A percentile compares a stretch with the other conserved stretches of the same genome.
These are phyloP conservation scores for Cephus spinipes DNA, from an alignment of 2,888 invertebrate genomes.

Conservation along the genomic window DNA sequence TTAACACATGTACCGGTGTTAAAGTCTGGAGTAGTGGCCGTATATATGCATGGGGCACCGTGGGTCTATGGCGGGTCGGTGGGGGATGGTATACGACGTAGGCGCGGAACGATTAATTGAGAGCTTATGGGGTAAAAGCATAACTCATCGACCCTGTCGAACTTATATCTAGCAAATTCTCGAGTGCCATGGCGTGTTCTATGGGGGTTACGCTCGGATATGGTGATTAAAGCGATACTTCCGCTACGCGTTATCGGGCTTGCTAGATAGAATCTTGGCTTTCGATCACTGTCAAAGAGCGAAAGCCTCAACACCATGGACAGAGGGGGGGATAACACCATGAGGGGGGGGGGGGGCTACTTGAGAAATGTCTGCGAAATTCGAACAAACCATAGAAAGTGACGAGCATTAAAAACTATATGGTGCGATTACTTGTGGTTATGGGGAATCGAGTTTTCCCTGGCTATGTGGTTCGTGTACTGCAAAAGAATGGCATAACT, in stretches of 20 bases:
- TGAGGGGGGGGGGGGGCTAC: not conserved
- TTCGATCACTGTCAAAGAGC: conserved; percentile 57
- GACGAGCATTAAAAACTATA: not conserved
- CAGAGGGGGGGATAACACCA: not conserved
- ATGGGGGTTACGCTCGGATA: conserved; percentile 44
- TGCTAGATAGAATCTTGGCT: conserved; percentile 53
- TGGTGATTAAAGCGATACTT: conserved; percentile 63
- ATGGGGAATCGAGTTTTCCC: not conserved
- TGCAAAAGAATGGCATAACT: conserved; percentile 22
- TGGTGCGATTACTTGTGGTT: not conserved
- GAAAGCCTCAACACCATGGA: conserved; percentile 26
- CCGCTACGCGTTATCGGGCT: conserved; percentile 58
- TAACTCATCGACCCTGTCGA: not conserved
- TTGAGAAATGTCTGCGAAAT: not conserved
- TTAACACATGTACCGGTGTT: conserved; percentile 19
- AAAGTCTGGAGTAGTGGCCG: not conserved
- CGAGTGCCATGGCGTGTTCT: conserved; percentile 32
- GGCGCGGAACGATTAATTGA: conserved; percentile 9
- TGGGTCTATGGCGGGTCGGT: not conserved
- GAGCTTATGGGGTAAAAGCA: not conserved
- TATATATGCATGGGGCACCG: not conserved
- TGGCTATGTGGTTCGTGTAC: not conserved
- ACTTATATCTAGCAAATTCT: not conserved
- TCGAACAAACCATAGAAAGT: not conserved
- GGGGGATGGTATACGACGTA: conserved; percentile 8